Evolutionary conservation across 1,140 invertebrate genomes (phyloP).

Genomic region (Drosophila pseudoobscura): DNA sequence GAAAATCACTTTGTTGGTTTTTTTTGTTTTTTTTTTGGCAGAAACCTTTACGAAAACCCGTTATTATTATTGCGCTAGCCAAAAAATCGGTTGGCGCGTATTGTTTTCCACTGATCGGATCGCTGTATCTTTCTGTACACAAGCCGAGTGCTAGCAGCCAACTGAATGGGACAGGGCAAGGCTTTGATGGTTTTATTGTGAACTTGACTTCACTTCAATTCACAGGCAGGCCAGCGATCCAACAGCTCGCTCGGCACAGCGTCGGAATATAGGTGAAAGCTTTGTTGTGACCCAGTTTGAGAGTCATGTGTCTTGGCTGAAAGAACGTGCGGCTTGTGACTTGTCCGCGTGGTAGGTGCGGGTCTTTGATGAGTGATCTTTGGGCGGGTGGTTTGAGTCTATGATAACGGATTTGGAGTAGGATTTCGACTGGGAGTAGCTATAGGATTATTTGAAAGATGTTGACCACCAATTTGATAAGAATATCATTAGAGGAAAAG

Average conservation of each 20-base stretch:
- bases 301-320: conserved; percentile 6
- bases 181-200: conserved; percentile 68
- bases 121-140: neutral
- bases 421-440: too few relatives aligned
- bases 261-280: conserved; percentile 62
- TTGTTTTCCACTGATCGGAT: too few relatives aligned
- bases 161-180: conserved; percentile 66
- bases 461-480: too few relatives aligned
- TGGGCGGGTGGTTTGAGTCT: neutral
- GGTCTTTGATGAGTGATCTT: conserved; percentile 16
- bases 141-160: conserved; percentile 53
- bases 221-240: too few relatives aligned
- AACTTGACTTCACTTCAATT: conserved; percentile 58
- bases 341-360: neutral
- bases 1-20: too few relatives aligned
- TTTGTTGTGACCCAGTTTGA: conserved; percentile 6
- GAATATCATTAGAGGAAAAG: too few relatives aligned
- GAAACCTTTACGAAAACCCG: conserved; percentile 45
- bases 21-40: conserved; percentile 6
- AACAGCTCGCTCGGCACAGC: conserved; percentile 1
- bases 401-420: too few relatives aligned
- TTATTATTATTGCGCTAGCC: conserved; percentile 53
- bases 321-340: conserved; percentile 4
- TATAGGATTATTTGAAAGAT: too few relatives aligned
- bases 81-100: conserved; percentile 14